Conservation (phyloP, 2,888 invertebrate genomes). For the Ecdyonurus torrentis region DNA sequence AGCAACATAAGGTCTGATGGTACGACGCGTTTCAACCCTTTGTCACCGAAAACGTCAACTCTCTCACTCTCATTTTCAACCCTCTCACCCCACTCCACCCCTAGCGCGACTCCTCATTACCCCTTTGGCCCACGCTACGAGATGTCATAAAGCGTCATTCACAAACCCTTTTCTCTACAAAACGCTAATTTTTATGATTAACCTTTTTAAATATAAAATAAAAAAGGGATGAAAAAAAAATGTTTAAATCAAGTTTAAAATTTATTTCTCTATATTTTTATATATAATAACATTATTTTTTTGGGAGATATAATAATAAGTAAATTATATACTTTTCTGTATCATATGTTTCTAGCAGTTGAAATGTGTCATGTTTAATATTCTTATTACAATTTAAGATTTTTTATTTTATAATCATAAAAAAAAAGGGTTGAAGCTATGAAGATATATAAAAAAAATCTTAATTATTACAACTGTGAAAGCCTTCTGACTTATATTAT, state of each 20-base stretch:
- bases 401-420: not conserved
- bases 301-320: not conserved
- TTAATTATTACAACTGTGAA: not conserved
- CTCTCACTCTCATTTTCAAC: not conserved
- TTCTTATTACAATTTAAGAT: too few relatives aligned
- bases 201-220: not conserved
- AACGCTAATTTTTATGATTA: not conserved
- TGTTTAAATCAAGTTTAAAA: not conserved
- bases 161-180: not conserved
- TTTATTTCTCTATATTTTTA: not conserved
- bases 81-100: not conserved
- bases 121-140: too few relatives aligned
- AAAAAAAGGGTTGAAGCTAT: not conserved
- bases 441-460: not conserved
- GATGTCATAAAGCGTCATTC: not conserved
- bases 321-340: not conserved
- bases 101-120: not conserved
- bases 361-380: too few relatives aligned
- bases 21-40: not conserved
- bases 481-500: not conserved
- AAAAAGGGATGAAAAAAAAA: not conserved
- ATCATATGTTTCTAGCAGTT: not conserved
- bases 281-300: not conserved
- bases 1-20: not conserved
- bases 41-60: not conserved